A percentile compares a stretch with the other conserved stretches of the same genome.
These are phyloP conservation scores for Agrochola litura DNA, from an alignment of 2,888 invertebrate species.

Conservation along the genomic window DNA sequence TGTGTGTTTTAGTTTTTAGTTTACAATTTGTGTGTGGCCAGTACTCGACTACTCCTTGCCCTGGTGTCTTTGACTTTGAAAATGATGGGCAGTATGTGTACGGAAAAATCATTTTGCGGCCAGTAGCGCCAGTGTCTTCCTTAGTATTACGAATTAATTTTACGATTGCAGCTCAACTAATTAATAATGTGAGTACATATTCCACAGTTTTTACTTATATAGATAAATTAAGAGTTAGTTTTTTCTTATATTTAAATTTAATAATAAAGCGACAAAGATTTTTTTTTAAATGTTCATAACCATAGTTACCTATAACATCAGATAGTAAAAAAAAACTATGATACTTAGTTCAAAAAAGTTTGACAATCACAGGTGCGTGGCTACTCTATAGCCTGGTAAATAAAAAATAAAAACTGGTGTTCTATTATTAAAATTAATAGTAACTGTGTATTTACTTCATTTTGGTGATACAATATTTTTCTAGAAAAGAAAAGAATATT, in stretches of 20 bases:
- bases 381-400: not conserved
- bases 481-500: not conserved
- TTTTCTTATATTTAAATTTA: too few species aligned
- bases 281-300: not conserved
- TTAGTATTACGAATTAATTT: constrained; percentile 76
- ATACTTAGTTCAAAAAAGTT: not conserved
- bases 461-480: not conserved
- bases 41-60: constrained; percentile 79
- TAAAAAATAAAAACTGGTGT: not conserved
- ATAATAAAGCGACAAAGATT: too few species aligned
- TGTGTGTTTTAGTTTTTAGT: constrained; percentile 68
- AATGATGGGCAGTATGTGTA: constrained; percentile 74
- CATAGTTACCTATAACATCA: not conserved
- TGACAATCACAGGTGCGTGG: not conserved
- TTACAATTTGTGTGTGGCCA: constrained; percentile 72
- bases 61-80: constrained; percentile 78
- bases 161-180: constrained; percentile 76
- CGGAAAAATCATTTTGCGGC: constrained; percentile 76
- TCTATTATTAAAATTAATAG: not conserved
- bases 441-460: not conserved
- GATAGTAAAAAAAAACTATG: not conserved
- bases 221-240: not conserved
- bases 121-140: constrained; percentile 71
- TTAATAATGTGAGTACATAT: constrained; percentile 72
- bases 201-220: too few species aligned